Evolutionary conservation across 2,797 vertebrate genomes (phyloP), one percentile per base, ranked within the genome.

Genomic region (Myiotriccus ornatus): DNA sequence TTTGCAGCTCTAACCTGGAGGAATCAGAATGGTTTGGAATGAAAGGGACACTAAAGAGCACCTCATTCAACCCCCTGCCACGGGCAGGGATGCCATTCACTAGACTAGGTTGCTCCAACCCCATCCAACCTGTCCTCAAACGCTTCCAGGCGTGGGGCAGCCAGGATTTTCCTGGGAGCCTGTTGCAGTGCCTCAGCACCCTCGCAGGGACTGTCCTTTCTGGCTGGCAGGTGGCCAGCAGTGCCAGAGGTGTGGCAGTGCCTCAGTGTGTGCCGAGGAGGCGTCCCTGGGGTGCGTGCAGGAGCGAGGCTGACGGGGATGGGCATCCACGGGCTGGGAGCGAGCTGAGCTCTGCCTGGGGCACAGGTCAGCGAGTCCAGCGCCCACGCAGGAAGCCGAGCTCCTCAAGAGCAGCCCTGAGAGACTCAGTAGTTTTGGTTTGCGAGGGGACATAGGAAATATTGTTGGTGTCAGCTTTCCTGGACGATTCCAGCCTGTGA

Each of bases 381-480:
- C 19, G 0, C 96, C 95, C 89, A 77, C 80, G 2, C 95, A 96
- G 95, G 85, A 79, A 93, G 65, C 65, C 4, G 6, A 88, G 53
- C 85, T 91, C 77, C 62, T 84, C 85, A 56, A 53, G 63, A 67
- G 44, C 87, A 70, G 62, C 73, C 92, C 6, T 82, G 89, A 46
- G 93, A 94, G 87, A 94, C 80, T 97, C 94, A 96, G 91, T 89
- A 91, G 8, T 90, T 94, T 50, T 84, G 93, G 87, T 93, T 79
- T 94, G 85, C 0, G 11, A 93, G 74, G 91, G 80, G 59, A 94
- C 87, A 49, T 82, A 81, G 7, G 85, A 96, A 97, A 95, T 94
- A 96, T 84, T 96, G 86, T 84, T 63, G 41, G 63, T 94, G 96
- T 96, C 80, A 74, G 71, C 89, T 97, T 96, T 93, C 94, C 77